These are phyloP conservation scores for Tamandua tetradactyla DNA, from an alignment of 2,797 vertebrate genomes.

Conservation along the genomic window DNA sequence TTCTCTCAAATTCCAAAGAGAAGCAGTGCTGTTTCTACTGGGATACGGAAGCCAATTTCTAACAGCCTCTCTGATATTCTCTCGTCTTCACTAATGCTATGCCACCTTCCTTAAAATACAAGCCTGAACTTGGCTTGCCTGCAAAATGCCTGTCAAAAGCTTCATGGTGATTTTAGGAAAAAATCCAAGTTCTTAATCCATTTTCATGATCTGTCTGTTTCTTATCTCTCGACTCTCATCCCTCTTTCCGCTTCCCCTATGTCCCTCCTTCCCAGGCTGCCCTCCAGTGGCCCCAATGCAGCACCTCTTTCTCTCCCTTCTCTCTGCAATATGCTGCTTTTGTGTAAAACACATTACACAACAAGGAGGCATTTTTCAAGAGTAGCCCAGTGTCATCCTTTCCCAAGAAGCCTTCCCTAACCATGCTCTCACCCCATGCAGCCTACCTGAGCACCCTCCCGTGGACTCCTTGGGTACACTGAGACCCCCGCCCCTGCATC, in stretches of 20 bases:
- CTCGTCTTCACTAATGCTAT: not conserved
- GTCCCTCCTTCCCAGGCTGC: not conserved
- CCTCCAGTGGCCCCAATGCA: not conserved
- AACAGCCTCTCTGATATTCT: accelerated
- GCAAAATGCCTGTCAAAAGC: not conserved
- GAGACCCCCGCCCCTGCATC: no score
- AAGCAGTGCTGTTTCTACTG: not conserved
- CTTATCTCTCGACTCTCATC: not conserved
- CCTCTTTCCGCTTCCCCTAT: not conserved
- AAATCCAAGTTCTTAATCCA: not conserved
- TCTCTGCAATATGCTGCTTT: accelerated
- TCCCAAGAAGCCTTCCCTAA: not conserved
- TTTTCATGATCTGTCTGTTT: not conserved
- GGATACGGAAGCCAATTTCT: not conserved
- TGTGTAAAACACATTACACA: not conserved
- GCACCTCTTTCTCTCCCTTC: not conserved
- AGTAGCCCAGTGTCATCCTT: not conserved
- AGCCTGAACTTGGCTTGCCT: not conserved
- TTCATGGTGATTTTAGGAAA: not conserved
- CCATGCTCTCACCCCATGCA: not conserved
- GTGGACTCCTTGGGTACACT: accelerated
- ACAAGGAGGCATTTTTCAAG: not conserved
- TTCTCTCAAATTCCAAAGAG: not conserved
- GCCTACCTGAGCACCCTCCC: not conserved
- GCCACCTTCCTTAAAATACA: not conserved